Base-by-base conservation (phyloP, 2,113 vertebrate species). In the Tragelaphus scriptus region DNA sequence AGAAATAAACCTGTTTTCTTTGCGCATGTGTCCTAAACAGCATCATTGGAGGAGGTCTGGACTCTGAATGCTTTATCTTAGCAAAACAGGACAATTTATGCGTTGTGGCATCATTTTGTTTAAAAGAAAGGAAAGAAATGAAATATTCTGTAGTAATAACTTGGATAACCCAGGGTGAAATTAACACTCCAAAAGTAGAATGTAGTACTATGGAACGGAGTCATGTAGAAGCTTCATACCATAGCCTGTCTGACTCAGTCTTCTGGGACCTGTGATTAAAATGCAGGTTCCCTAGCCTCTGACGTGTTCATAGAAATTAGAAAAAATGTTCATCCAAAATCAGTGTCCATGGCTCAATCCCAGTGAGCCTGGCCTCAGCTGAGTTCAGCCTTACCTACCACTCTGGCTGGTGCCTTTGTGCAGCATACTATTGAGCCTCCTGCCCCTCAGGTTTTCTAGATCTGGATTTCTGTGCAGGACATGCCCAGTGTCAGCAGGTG, bases 1-100 rank as follows among this genome's bases (percentile, higher is more conserved):
- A 94, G 86, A 98, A 94, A 96, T 93, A 96, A 97, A 94, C 92
- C 55, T 88, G 15, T 53, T 90, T 97, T 81, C 82, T 82, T 93
- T 85, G 25, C 95, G 55, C 16, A 53, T 88, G 26, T 97, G 63
- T 96, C 77, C 87, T 94, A 90, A 89, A 97, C 44, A 91, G 79
- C 95, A 96, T 97, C 55, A 80, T 63, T 77, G 5, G 32, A 8
- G 8, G 10, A 6, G 28, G 55, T 30, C 23, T 30, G 91, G 61
- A 85, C 77, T 92, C 40, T 86, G 92, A 97, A 75, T 85, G 90
- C 3, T 85, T 92, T 56, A 8, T 92, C 51, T 86, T 56, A 93
- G 84, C 47, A 58, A 88, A 89, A 94, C 36, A 59, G n/a, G 47
- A 53, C 59, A 96, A 30, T 71, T 88, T 87, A 56, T 68, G 36